A percentile compares a stretch with the other conserved stretches of the same genome.
These are phyloP conservation scores for Grantiella picta DNA, from an alignment of 2,113 vertebrate species.

Conservation along the genomic window DNA sequence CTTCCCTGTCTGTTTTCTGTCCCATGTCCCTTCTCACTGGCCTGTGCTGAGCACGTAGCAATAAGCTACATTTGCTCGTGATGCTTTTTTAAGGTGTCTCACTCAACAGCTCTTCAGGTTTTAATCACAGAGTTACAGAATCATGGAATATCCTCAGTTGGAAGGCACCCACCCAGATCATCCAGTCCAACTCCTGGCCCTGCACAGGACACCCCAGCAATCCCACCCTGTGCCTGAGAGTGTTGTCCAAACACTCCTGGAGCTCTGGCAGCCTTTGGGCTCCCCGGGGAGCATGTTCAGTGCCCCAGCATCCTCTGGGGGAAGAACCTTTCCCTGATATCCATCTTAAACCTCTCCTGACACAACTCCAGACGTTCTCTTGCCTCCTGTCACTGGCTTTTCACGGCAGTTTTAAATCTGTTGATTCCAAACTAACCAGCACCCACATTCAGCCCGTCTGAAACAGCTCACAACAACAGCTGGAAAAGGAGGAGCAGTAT, in stretches of 20 bases:
- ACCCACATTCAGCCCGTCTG: background rate
- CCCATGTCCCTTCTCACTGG: background rate
- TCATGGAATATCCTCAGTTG: background rate
- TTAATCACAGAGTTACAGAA: background rate
- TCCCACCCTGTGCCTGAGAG: background rate
- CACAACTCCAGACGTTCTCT: background rate
- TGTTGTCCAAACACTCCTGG: rapidly evolving
- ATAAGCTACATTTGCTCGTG: background rate
- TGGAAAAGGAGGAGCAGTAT: background rate
- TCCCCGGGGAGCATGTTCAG: background rate
- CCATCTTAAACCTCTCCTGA: background rate
- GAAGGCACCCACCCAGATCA: background rate
- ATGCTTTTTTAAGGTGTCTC: background rate
- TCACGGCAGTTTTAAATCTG: background rate
- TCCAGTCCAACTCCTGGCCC: background rate
- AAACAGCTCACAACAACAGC: background rate
- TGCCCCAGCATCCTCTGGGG: background rate
- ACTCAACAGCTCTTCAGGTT: background rate
- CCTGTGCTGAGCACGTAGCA: background rate
- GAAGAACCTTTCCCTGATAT: background rate
- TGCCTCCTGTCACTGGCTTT: background rate
- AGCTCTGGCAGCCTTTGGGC: background rate
- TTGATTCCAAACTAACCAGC: background rate
- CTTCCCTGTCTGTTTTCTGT: background rate
- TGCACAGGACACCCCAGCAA: background rate